Evolutionary conservation across 2,888 invertebrate genomes (phyloP), one percentile per base, ranked within the genome.

Genomic region (Mayetiola destructor): DNA sequence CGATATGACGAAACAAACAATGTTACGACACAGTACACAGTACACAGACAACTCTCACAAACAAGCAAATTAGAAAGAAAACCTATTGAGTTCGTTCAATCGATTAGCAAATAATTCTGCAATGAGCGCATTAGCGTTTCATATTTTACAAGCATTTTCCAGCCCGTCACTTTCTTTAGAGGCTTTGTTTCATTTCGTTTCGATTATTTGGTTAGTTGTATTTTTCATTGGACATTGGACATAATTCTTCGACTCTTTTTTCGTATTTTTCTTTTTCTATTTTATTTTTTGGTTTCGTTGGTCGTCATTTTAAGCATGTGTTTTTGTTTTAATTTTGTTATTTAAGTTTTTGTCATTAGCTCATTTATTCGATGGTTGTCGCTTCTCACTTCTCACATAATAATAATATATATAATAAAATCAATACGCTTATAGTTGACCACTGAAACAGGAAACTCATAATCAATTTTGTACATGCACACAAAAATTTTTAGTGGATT

Each of bases 81-180:
- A 48, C 27, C 48, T 48, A 48, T 48, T 48, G 48, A 27, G 23
- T 48, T 48, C 48, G 48, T 16, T 27, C 48, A 48, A 48, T 27
- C 48, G 48, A 48, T 48, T 48, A 48, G 48, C 18, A 48, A 48
- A 48, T 27, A 48, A 27, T 48, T 48, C 48, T 48, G 4, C 27
- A 21, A 40, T 48, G 23, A 48, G 48, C 48, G 27, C 48, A 27
- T n/a, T 48, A 27, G 27, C 48, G n/a, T n/a, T n/a, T n/a, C n/a
- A n/a, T n/a, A n/a, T n/a, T n/a, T n/a, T n/a, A n/a, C n/a, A n/a
- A n/a, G n/a, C n/a, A n/a, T n/a, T n/a, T n/a, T n/a, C n/a, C n/a
- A n/a, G n/a, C n/a, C n/a, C n/a, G n/a, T n/a, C n/a, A n/a, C n/a
- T n/a, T n/a, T n/a, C n/a, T n/a, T n/a, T n/a, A n/a, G n/a, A n/a